phyloP scores from a whole-genome alignment of 2,888 invertebrate genomes.

The Zygothrica quintamaculata region DNA sequence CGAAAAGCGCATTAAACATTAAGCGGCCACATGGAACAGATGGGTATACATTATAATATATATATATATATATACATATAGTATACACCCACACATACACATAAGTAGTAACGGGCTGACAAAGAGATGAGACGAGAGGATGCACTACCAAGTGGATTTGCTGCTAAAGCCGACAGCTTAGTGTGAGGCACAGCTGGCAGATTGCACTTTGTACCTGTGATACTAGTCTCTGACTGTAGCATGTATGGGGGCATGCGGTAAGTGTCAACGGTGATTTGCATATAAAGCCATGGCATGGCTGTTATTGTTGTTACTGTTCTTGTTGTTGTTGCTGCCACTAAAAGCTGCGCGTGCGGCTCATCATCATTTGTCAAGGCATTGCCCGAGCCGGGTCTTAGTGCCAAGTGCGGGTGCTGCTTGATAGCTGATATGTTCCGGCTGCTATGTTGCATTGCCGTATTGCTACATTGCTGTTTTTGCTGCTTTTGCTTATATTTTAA shows the following conservation, averaged over 20 bases:
- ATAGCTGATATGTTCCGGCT: constrained; percentile 40
- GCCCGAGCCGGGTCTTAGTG: constrained; percentile 28
- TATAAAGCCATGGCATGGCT: constrained; percentile 54
- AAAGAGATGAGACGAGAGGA: constrained; percentile 39
- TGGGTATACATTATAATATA: constrained; percentile 21
- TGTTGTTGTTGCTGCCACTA: constrained; percentile 12
- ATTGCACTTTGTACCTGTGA: constrained; percentile 56
- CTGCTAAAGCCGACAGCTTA: constrained; percentile 64
- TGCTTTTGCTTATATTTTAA: constrained; percentile 53
- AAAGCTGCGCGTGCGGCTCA: constrained; percentile 62
- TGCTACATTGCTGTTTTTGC: constrained; percentile 25
- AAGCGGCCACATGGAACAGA: constrained; percentile 45
- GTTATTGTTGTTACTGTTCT: constrained; percentile 13
- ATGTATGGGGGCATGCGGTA: constrained; percentile 37
- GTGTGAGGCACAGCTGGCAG: constrained; percentile 57
- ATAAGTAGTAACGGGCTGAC: constrained; percentile 24
- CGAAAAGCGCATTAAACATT: constrained; percentile 59
- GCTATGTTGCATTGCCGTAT: constrained; percentile 19
- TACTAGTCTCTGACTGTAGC: constrained; percentile 6
- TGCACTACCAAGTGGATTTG: constrained; percentile 55
- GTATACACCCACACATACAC: not conserved
- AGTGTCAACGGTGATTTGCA: constrained; percentile 66
- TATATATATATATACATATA: constrained; percentile 1
- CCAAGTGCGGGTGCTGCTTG: constrained; percentile 55
- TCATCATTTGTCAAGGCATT: constrained; percentile 62